These are phyloP conservation scores for Apodemus sylvaticus DNA, from an alignment of 2,113 vertebrate species.

Conservation along the genomic window DNA sequence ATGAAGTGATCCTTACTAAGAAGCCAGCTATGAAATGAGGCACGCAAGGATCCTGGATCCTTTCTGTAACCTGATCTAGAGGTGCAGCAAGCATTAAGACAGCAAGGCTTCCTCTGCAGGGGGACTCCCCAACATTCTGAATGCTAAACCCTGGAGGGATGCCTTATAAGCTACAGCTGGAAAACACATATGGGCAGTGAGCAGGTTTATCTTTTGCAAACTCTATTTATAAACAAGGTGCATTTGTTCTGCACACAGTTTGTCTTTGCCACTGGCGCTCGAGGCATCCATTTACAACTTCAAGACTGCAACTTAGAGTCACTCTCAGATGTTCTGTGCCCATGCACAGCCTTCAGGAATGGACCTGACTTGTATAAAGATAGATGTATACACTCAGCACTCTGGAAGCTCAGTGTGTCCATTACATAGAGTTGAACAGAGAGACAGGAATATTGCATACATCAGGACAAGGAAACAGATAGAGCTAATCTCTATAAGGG, in stretches of 20 bases:
- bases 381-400: neutral
- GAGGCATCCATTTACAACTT: conserved; percentile 73
- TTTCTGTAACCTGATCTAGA: conserved; percentile 61
- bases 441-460: neutral
- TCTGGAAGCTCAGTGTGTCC: neutral
- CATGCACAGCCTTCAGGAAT: neutral
- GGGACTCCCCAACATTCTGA: conserved; percentile 43
- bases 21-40: neutral
- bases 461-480: neutral
- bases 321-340: neutral
- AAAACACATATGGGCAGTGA: conserved; percentile 83
- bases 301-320: conserved; percentile 63
- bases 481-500: neutral
- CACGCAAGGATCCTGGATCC: neutral
- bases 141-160: conserved; percentile 79
- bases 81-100: conserved; percentile 49
- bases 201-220: conserved; percentile 84
- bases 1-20: neutral
- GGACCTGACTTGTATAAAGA: neutral
- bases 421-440: neutral
- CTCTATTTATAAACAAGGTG: conserved; percentile 85
- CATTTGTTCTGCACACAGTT: conserved; percentile 84
- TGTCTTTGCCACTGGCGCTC: conserved; percentile 76
- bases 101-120: conserved; percentile 63
- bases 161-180: conserved; percentile 83